A percentile compares a stretch with the other conserved stretches of the same genome.
phyloP scores from a whole-genome alignment of 2,888 invertebrate genomes.

The Polydrusus pterygomalis region DNA sequence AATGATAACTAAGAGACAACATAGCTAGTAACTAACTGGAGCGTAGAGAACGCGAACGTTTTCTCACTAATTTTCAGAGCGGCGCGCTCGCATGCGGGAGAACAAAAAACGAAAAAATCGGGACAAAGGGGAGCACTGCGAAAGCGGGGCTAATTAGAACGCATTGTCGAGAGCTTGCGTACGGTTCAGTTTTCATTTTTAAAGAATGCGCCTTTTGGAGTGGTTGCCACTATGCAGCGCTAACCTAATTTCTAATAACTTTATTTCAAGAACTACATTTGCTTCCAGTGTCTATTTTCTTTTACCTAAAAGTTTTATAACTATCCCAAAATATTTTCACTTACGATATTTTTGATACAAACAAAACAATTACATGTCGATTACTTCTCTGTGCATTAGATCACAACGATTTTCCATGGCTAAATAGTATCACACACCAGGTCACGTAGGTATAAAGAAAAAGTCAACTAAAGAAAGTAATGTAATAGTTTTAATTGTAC shows the following conservation, averaged over 20 bases:
- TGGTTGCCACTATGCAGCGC: too few species aligned
- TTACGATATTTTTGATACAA: too few species aligned
- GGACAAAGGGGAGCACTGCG: conserved; percentile 65
- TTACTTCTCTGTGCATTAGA: too few species aligned
- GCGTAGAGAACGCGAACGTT: conserved; percentile 51
- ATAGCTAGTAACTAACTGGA: conserved; percentile 44
- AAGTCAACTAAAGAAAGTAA: background rate
- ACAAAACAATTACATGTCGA: too few species aligned
- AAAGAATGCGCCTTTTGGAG: too few species aligned
- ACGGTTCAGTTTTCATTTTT: conserved; percentile 62
- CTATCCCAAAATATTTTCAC: too few species aligned
- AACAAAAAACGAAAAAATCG: conserved; percentile 60
- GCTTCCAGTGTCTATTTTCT: too few species aligned
- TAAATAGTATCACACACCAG: too few species aligned
- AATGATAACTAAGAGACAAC: conserved; percentile 63
- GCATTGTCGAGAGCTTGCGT: conserved; percentile 65
- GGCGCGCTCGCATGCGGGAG: conserved; percentile 58
- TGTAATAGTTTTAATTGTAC: conserved; percentile 21
- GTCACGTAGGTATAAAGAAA: background rate
- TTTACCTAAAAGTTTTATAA: too few species aligned
- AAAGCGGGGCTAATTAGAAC: conserved; percentile 65
- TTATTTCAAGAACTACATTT: too few species aligned
- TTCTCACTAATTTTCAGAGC: conserved; percentile 64
- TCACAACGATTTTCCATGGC: too few species aligned
- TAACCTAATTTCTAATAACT: too few species aligned